Percentiles rank a stretch among this genome's conserved stretches.
Evolutionary conservation across 2,113 vertebrate genomes (phyloP).

Genomic region (Periophthalmodon schlosseri): DNA sequence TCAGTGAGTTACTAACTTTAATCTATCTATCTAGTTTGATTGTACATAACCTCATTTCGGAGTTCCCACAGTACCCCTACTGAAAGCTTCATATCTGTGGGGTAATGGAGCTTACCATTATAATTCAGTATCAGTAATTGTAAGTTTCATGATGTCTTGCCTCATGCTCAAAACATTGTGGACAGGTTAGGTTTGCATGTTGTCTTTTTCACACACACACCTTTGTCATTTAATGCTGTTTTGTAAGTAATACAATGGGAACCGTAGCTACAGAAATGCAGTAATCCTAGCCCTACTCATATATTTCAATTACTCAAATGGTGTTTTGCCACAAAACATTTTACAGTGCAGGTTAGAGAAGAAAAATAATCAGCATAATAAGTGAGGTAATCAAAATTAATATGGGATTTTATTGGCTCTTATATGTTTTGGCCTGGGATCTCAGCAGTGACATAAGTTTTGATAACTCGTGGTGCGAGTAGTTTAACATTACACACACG

Average conservation of each 20-base stretch:
- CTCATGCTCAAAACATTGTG: background rate
- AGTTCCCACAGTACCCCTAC: no score
- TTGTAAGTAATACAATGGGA: background rate
- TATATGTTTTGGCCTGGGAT: background rate
- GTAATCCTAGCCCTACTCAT: background rate
- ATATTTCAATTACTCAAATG: background rate
- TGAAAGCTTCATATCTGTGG: no score
- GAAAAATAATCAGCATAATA: constrained; percentile 3
- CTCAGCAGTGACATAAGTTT: background rate
- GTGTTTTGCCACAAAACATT: constrained; percentile 8
- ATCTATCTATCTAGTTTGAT: no score
- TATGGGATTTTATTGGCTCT: background rate
- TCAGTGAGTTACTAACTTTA: background rate
- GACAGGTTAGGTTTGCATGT: background rate
- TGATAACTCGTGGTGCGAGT: constrained; percentile 22
- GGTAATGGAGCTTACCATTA: background rate
- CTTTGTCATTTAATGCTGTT: background rate
- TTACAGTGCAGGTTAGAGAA: constrained; percentile 2
- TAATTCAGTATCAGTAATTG: background rate
- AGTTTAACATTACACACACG: constrained; percentile 18
- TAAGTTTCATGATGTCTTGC: background rate
- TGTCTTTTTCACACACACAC: background rate
- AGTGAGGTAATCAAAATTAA: background rate
- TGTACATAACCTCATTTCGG: no score
- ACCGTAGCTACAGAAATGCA: background rate